Conservation (phyloP, 2,113 vertebrate genomes). For the Podarcis muralis region DNA sequence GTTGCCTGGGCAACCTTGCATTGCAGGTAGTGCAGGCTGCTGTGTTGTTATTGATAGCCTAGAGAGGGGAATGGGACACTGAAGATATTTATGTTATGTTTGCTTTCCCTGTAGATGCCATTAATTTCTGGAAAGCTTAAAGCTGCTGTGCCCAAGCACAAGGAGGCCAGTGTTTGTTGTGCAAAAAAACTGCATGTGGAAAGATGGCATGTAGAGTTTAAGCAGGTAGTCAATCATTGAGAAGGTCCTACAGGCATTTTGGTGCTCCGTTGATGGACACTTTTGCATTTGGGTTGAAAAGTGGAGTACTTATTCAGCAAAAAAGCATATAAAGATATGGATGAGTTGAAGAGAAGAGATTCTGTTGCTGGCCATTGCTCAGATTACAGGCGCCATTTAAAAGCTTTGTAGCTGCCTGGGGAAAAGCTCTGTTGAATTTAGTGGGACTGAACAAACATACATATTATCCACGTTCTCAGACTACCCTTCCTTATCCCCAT, state of each 20-base stretch:
- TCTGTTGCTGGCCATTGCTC: neutral
- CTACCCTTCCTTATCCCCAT: neutral
- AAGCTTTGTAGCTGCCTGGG: neutral
- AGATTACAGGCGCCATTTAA: neutral
- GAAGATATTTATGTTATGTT: constrained; percentile 26
- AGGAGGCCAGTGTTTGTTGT: neutral
- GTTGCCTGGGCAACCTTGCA: constrained; percentile 18
- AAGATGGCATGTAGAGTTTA: neutral
- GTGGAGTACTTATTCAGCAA: neutral
- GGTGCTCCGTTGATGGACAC: neutral
- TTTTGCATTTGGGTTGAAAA: neutral
- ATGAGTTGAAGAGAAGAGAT: neutral
- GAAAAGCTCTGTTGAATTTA: neutral
- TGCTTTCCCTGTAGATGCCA: constrained; percentile 18
- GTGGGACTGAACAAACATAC: neutral
- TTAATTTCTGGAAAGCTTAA: constrained; percentile 28
- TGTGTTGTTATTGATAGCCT: neutral
- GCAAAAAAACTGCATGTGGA: neutral
- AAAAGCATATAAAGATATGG: neutral
- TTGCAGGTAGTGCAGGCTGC: constrained; percentile 3
- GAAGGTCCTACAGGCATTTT: neutral
- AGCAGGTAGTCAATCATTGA: neutral
- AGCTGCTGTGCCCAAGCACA: neutral
- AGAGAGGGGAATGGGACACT: neutral
- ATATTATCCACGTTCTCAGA: neutral